phyloP scores from a whole-genome alignment of 1,140 invertebrate species.

The Leguminivora glycinivorella region DNA sequence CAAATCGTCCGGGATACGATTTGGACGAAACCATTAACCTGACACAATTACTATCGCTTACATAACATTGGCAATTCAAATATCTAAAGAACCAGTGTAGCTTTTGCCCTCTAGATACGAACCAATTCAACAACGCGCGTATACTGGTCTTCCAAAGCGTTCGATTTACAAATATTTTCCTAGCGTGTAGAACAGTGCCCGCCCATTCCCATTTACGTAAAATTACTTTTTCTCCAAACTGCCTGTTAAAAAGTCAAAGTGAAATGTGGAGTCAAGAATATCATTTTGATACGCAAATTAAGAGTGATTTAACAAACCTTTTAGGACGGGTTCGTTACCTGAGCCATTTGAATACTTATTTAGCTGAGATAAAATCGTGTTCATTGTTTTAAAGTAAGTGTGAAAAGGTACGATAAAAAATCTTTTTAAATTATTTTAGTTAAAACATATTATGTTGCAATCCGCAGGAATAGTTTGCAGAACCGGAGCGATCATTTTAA shows the following conservation, averaged over 20 bases:
- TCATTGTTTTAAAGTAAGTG: neutral
- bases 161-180: neutral
- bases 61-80: neutral
- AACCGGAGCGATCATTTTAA: too few relatives aligned
- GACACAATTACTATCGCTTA: neutral
- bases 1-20: conserved; percentile 22
- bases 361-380: conserved; percentile 2
- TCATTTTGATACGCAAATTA: conserved; percentile 29
- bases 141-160: neutral
- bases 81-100: neutral
- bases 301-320: conserved; percentile 28
- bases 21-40: conserved; percentile 20
- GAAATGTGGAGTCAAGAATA: conserved; percentile 13
- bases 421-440: neutral
- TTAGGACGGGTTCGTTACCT: conserved; percentile 17
- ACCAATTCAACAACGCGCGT: neutral
- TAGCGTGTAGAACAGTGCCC: neutral
- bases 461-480: too few relatives aligned
- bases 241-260: conserved; percentile 28
- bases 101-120: neutral
- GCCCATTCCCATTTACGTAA: conserved; percentile 14
- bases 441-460: neutral
- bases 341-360: conserved; percentile 2
- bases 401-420: neutral
- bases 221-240: conserved; percentile 29